Base-by-base conservation (phyloP, 1,140 invertebrate species). In the Phymastichus coffea region DNA sequence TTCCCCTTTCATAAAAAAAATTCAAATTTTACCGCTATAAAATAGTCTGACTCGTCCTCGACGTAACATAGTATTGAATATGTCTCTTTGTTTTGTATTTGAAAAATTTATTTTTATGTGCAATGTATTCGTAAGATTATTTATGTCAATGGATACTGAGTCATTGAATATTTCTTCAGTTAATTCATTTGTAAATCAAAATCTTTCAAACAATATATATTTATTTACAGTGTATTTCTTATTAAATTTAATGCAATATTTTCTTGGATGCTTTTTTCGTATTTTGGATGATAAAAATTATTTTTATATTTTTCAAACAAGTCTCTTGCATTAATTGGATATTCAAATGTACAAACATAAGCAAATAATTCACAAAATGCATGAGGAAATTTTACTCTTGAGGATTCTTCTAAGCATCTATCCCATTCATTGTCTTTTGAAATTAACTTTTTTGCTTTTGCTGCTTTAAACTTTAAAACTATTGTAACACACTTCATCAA, bases 271-370 rank as follows among this genome's bases (percentile, higher is more conserved):
- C n/a, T n/a, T n/a, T n/a, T n/a, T n/a, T n/a, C n/a, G n/a, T n/a
- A n/a, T 44, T 26, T 46, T 23, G 49, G 19, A 52, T 52, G 7
- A 22, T 14, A 52, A 38, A 52, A 52, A 52, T 52, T 3, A 6
- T 15, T 7, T 38, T 40, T 52, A 23, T 52, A 38, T 52, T 52
- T 52, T 3, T 52, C 35, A 23, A 22, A 52, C 38, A 38, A 38
- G 14, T 38, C n/a, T 38, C 48, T 15, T 17, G 33, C 48, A 52
- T 52, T 52, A 38, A 17, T 52, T 20, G 28, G 47, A 35, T 49
- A 19, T 19, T 49, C 7, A 35, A 17, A 49, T 17, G 35, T 20
- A n/a, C 25, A 35, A 17, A 49, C 35, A 33, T 15, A 49, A 17
- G 47, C 47, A 49, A 49, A 51, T 19, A 51, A 20, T 22, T 37